These are phyloP conservation scores for Teleogryllus oceanicus DNA, from an alignment of 2,888 invertebrate genomes.

Conservation along the genomic window DNA sequence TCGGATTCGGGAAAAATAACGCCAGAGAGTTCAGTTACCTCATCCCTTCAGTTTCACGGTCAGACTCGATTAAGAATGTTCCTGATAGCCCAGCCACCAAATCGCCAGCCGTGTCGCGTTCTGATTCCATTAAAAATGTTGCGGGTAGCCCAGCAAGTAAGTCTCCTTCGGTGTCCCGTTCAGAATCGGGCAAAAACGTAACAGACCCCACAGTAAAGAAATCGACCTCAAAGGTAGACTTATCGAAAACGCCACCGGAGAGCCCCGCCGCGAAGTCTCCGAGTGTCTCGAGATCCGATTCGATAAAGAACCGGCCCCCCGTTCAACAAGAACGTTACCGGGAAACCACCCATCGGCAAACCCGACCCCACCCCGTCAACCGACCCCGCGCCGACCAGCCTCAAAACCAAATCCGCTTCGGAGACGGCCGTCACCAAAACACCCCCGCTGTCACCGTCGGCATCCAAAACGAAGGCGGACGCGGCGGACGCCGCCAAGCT, in stretches of 20 bases:
- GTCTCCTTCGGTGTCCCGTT: not conserved
- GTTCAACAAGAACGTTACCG: slow-evolving; percentile 43
- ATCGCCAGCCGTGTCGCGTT: not conserved
- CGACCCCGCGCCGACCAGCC: not conserved
- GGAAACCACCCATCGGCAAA: slow-evolving; percentile 31
- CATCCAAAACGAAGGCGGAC: slow-evolving; percentile 38
- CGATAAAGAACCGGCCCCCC: slow-evolving; percentile 36
- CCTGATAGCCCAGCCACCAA: not conserved
- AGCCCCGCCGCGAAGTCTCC: not conserved
- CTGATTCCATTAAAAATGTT: not conserved
- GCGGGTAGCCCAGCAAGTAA: not conserved
- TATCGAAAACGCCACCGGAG: not conserved
- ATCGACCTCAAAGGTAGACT: not conserved
- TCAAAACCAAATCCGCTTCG: slow-evolving; percentile 26
- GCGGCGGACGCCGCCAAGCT: slow-evolving; percentile 39
- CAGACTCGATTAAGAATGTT: not conserved
- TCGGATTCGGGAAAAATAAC: not conserved
- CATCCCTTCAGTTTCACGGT: not conserved
- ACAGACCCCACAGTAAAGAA: not conserved
- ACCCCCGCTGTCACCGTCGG: slow-evolving; percentile 39
- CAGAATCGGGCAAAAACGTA: not conserved
- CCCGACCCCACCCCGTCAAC: not conserved
- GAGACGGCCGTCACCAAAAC: slow-evolving; percentile 41
- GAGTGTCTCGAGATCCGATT: not conserved
- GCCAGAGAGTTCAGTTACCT: not conserved